A percentile compares a stretch with the other conserved stretches of the same genome.
Evolutionary conservation across 2,797 vertebrate species (phyloP).

Genomic region (Vespertilio murinus): DNA sequence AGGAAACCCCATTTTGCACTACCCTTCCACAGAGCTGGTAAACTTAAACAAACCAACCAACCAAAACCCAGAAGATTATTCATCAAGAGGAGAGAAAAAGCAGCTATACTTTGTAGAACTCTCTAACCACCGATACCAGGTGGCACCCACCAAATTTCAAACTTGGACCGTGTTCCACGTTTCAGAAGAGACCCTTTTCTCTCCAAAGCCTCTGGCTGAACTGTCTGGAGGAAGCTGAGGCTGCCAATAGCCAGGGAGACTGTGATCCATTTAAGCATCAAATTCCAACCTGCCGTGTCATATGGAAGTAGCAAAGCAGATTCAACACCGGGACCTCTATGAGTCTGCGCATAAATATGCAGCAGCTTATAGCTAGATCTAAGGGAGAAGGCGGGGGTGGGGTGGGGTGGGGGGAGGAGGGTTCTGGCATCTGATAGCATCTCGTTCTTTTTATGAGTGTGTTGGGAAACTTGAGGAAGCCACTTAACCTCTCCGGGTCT

Average conservation of each 20-base stretch:
- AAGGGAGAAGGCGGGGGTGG: neutral
- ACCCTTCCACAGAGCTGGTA: neutral
- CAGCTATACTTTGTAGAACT: neutral
- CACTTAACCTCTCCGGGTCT: neutral
- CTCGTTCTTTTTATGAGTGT: neutral
- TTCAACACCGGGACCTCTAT: neutral
- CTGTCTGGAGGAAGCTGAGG: neutral
- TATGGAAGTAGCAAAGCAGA: neutral
- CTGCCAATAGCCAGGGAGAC: neutral
- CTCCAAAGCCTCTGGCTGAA: neutral
- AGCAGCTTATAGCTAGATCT: neutral
- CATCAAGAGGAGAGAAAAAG: neutral
- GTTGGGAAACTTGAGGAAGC: neutral
- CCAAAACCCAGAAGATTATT: neutral
- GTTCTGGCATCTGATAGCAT: neutral
- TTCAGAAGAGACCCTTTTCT: neutral
- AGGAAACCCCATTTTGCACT: neutral
- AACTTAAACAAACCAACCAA: neutral
- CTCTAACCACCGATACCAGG: neutral
- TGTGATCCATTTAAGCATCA: conserved; percentile 33
- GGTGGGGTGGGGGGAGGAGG: neutral
- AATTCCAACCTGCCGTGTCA: conserved; percentile 29
- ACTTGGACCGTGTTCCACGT: neutral
- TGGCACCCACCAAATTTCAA: neutral
- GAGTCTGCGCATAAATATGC: neutral